Evolutionary conservation across 2,113 vertebrate genomes (phyloP), one percentile per base, ranked within the genome.

Genomic region (Triplophysa dalaica): DNA sequence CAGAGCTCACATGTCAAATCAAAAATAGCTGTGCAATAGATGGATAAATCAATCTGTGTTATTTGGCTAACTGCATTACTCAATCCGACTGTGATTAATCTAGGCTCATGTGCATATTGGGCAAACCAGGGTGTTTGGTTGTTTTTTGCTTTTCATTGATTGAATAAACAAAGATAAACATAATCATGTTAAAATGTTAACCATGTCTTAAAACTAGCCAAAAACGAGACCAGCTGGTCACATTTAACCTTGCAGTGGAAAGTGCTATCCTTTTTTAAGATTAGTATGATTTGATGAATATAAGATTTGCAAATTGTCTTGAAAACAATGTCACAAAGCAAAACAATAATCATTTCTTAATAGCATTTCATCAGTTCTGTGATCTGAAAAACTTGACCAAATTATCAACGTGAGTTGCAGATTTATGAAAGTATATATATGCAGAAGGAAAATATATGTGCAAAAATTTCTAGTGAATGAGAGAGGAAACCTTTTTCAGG

Each of bases 61-160:
- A 13, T 75, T 79, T 79, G 65, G 56, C 66, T 68, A n/a, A 63
- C 74, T 61, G 43, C 43, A 38, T 83, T 85, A 68, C 79, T 67
- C 72, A 81, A 80, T 50, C n/a, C 33, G 54, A 75, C 54, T 81
- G 9, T 80, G 83, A 75, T 56, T 56, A 56, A 60, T 77, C 17
- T 73, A 21, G 6, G n/a, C 54, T 21, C n/a, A 21, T n/a, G 33
- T 33, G 19, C 8, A 11, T 64, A 56, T 12, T 54, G 52, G 19
- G 41, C 16, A 70, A 67, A 56, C 60, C 12, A n/a, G 33, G 72
- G 2, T 58, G 45, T 68, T 74, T 73, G 38, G 29, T 60, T 73
- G 79, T 61, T 60, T 63, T 24, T 33, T 29, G 38, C 29, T 24
- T 26, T 45, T 83, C 56, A 76, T 58, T 66, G 66, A 85, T 83